These are phyloP conservation scores for Cyrtorhinus lividipennis DNA, from an alignment of 1,140 invertebrate genomes.

Conservation along the genomic window DNA sequence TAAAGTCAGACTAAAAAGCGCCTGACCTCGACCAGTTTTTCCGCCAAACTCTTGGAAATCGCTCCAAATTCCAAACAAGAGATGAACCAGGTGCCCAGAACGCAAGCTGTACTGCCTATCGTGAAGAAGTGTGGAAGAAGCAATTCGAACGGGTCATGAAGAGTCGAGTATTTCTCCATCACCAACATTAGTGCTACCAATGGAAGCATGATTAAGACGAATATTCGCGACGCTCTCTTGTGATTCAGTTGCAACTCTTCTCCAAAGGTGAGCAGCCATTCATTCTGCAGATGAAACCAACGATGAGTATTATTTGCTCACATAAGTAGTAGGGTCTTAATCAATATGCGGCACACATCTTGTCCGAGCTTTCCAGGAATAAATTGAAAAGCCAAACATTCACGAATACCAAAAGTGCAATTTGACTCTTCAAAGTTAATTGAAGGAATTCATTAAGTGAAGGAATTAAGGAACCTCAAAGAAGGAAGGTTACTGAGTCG, in stretches of 20 bases:
- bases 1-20: too few relatives aligned
- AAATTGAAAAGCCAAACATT: too few relatives aligned
- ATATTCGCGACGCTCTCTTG: background rate
- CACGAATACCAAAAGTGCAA: too few relatives aligned
- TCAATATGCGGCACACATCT: too few relatives aligned
- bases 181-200: background rate
- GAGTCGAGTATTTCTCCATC: conserved; percentile 12
- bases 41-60: background rate
- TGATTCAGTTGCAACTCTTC: background rate
- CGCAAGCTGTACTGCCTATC: background rate
- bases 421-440: too few relatives aligned
- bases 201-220: background rate
- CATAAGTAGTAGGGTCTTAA: too few relatives aligned
- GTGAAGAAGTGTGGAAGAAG: conserved; percentile 17
- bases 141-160: conserved; percentile 6
- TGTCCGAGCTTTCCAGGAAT: too few relatives aligned
- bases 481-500: too few relatives aligned
- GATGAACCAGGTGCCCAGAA: conserved; percentile 4
- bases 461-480: too few relatives aligned
- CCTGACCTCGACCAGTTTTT: background rate
- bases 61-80: conserved; percentile 1
- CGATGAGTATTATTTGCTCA: too few relatives aligned
- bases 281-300: background rate
- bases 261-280: conserved; percentile 5
- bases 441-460: too few relatives aligned